Base-by-base conservation (phyloP, 1,140 invertebrate species). In the Anoplolepis gracilipes region DNA sequence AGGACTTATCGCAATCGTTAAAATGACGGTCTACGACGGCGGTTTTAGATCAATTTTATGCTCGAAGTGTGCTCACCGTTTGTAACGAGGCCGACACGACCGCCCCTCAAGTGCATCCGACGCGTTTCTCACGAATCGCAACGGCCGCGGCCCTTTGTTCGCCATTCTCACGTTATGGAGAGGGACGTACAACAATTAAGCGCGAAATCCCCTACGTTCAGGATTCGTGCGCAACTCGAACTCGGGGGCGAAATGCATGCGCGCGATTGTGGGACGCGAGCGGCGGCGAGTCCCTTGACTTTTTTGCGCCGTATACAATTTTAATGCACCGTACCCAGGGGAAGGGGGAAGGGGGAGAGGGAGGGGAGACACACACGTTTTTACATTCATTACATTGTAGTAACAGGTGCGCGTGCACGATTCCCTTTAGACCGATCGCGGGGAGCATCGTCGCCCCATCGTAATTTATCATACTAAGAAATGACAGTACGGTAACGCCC, bases 51-150 rank as follows among this genome's bases (percentile, higher is more conserved):
- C 78, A 82, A 82, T 82, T 82, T 82, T 82, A 72, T 82, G 78
- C 78, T 46, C 36, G 36, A 55, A 42, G 19, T 59, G 78, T 55
- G 67, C 36, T 73, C 67, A 30, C 78, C 53, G 62, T 82, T 72
- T 33, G 78, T 67, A 76, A 87, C 77, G 76, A 75, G 85, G 76
- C 79, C 76, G 8, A 1, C 76, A 22, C 36, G 59, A 78, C 53
- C 49, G 69, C 69, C 49, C 79, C 49, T 61, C 7, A 49, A 85
- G 53, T n/a, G 57, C 72, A 72, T 88, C 86, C 64, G 33, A 55
- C 59, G 87, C 72, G 70, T 88, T 88, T 88, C 87, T 88, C 88
- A 89, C 87, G 87, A 59, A 65, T 49, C 39, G 84, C 70, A 49
- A n/a, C 59, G 33, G 25, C 73, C 39, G 16, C 59, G 33, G 25